These are phyloP conservation scores for Perdix hodgsoniae DNA, from an alignment of 2,797 vertebrate species.

Conservation along the genomic window DNA sequence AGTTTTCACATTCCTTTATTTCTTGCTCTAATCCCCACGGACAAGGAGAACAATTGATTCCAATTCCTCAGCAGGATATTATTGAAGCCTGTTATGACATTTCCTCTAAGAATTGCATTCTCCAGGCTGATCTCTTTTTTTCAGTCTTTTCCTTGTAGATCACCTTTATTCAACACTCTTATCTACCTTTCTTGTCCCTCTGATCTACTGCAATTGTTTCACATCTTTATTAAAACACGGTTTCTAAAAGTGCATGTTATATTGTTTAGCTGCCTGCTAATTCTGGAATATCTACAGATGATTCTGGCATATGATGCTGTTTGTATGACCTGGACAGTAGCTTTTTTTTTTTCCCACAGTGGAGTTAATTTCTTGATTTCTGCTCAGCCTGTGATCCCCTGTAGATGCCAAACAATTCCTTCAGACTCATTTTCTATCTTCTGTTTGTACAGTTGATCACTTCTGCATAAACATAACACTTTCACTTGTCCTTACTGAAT, in stretches of 20 bases:
- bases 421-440: constrained; percentile 34
- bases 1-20: constrained; percentile 52
- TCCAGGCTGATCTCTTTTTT: constrained; percentile 1
- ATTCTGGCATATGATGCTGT: neutral
- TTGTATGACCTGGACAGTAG: neutral
- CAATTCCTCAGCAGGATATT: neutral
- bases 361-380: neutral
- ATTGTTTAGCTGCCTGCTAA: neutral
- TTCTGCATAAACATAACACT: constrained; percentile 14
- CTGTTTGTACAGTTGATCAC: constrained; percentile 52
- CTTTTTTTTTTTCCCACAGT: neutral
- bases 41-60: constrained; percentile 41
- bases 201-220: neutral
- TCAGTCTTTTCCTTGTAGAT: constrained; percentile 33
- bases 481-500: constrained; percentile 48
- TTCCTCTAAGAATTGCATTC: constrained; percentile 35
- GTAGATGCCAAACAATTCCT: neutral
- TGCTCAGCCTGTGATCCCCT: neutral
- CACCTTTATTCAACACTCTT: constrained; percentile 9
- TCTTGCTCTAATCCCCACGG: constrained; percentile 40
- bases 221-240: neutral
- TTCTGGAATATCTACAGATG: neutral
- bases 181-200: neutral
- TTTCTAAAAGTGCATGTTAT: neutral
- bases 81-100: constrained; percentile 32